phyloP scores from a whole-genome alignment of 2,113 vertebrate genomes.

The Sialia sialis region DNA sequence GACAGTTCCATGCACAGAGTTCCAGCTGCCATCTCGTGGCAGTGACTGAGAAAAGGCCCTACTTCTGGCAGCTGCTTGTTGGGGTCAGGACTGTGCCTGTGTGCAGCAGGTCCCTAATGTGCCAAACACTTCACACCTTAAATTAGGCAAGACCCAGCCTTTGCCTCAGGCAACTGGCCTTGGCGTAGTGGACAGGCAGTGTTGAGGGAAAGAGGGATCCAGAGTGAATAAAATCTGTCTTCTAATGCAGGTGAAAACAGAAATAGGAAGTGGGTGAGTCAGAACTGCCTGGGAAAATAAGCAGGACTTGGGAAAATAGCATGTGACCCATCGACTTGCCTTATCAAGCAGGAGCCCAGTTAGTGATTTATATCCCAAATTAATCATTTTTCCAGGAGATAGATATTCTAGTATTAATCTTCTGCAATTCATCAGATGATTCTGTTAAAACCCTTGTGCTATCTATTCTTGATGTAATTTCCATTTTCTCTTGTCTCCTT shows the following conservation, averaged over 20 bases:
- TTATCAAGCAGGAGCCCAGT: background rate
- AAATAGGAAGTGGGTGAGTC: background rate
- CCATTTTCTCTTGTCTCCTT: background rate
- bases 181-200: background rate
- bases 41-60: slow-evolving; percentile 18
- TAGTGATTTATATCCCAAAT: background rate
- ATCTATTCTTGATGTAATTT: background rate
- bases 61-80: background rate
- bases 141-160: background rate
- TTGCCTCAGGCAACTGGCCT: accelerated
- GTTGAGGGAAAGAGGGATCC: background rate
- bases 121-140: background rate
- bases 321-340: background rate
- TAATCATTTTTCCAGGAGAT: background rate
- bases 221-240: background rate
- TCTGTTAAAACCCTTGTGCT: background rate
- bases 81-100: background rate
- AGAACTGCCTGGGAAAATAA: background rate
- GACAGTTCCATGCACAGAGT: background rate
- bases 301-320: background rate
- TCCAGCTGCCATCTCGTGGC: slow-evolving; percentile 72
- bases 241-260: background rate
- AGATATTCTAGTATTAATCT: background rate
- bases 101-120: background rate
- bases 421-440: background rate